Base-by-base conservation (phyloP, 2,797 vertebrate species). In the Eptatretus atami region DNA sequence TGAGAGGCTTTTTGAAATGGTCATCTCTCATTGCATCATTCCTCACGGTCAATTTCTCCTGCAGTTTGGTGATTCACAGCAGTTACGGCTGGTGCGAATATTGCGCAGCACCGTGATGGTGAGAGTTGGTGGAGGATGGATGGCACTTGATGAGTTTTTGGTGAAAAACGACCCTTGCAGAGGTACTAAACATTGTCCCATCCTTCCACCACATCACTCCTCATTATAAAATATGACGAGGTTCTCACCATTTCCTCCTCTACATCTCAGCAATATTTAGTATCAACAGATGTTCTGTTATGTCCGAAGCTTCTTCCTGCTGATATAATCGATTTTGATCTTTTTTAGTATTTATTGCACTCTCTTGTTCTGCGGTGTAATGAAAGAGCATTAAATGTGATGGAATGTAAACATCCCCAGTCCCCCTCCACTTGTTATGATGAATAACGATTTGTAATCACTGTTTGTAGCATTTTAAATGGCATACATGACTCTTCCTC, bases 151-250 rank as follows among this genome's bases (percentile, higher is more conserved):
- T 54, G 92, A 98, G 67, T 98, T 98, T 54, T 70, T 98, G 13
- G 92, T 98, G 64, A 98, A 98, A 73, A 98, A 95, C 1, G 92
- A 98, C 71, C 92, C 92, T 6, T 98, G 92, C 75, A 79, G 92
- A 88, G 92, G 92, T 98, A 76, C 82, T 77, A 65, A 64, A 14
- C 15, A 0, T 5, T 9, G 10, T 53, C 53, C 63, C 4, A 52
- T 24, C 65, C 9, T 52, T 31, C 64, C 57, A 64, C 64, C 60
- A 12, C 19, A 60, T n/a, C 24, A 24, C 24, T 60, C 24, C 19
- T 19, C 19, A 19, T 19, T 19, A 44, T 44, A 44, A 44, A 44
- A 44, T 44, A 44, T 44, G 4, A 44, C 4, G 6, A 5, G 31
- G 31, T 14, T 3, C 15, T 60, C 15, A 15, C 10, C 15, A 60